Evolutionary conservation across 2,797 vertebrate genomes (phyloP).

Genomic region (Ptychadena robeensis): DNA sequence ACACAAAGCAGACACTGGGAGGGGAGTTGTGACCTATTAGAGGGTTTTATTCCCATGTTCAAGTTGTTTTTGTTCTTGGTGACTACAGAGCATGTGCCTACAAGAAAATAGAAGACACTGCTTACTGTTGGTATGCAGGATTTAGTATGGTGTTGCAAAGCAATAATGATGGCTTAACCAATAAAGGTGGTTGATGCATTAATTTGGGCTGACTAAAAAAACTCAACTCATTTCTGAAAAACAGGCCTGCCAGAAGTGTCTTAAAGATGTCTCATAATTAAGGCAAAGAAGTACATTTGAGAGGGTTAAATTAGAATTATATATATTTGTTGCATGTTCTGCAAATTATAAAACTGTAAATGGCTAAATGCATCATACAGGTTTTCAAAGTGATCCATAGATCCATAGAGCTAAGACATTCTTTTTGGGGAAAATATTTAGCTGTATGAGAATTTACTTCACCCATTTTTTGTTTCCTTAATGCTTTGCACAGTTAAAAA

Average conservation of each 20-base stretch:
- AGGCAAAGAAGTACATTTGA: neutral
- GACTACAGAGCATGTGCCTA: neutral
- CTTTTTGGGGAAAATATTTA: no score
- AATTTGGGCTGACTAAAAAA: constrained; percentile 75
- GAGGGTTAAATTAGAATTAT: no score
- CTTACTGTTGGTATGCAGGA: constrained; percentile 51
- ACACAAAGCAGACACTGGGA: neutral
- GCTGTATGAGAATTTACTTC: no score
- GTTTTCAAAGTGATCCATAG: no score
- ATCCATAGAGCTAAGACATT: no score
- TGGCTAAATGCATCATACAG: no score
- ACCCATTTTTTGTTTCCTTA: neutral
- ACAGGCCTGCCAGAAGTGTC: neutral
- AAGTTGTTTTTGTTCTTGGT: neutral
- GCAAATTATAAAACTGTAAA: no score
- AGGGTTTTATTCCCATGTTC: neutral
- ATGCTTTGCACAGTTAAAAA: neutral
- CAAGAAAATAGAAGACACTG: neutral
- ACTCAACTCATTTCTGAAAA: neutral
- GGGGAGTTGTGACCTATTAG: neutral
- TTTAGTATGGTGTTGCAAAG: constrained; percentile 80
- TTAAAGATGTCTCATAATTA: neutral
- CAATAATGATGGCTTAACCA: constrained; percentile 72
- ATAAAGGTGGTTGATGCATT: constrained; percentile 74
- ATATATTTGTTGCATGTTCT: no score